Evolutionary conservation across 2,113 vertebrate genomes (phyloP).

Genomic region (Trichomycterus rosablanca): DNA sequence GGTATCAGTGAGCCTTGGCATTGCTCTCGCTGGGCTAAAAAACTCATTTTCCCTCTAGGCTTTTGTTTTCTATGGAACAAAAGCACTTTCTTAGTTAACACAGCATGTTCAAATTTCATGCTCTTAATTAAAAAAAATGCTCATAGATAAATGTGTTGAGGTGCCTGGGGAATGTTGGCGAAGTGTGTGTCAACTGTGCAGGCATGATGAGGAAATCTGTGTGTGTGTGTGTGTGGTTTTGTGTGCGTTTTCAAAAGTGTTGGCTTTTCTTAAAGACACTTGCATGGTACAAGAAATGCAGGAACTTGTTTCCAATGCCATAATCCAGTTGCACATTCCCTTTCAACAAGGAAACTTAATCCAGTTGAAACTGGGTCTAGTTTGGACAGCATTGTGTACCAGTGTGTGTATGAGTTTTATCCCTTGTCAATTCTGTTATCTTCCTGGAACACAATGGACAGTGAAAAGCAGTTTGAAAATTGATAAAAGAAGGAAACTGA

Average conservation of each 20-base stretch:
- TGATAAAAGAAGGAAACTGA: conserved; percentile 7
- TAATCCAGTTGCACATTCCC: conserved; percentile 59
- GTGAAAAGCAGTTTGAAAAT: conserved; percentile 21
- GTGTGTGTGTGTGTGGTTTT: neutral
- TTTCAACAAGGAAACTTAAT: conserved; percentile 56
- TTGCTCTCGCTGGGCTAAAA: conserved; percentile 48
- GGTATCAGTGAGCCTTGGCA: conserved; percentile 61
- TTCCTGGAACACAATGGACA: conserved; percentile 33
- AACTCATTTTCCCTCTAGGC: conserved; percentile 50
- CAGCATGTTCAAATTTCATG: conserved; percentile 70
- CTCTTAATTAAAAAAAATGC: conserved; percentile 68
- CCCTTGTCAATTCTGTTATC: conserved; percentile 38
- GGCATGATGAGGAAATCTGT: conserved; percentile 10
- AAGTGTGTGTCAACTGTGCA: conserved; percentile 17
- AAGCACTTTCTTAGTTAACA: conserved; percentile 68
- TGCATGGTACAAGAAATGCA: conserved; percentile 57
- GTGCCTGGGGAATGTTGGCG: conserved; percentile 42
- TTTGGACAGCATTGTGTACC: conserved; percentile 34
- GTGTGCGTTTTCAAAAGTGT: conserved; percentile 26
- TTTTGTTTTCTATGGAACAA: conserved; percentile 68
- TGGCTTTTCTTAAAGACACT: conserved; percentile 57
- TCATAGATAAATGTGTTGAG: conserved; percentile 65
- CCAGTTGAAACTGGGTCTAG: conserved; percentile 39
- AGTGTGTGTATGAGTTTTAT: conserved; percentile 37
- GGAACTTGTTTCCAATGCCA: conserved; percentile 49